Evolutionary conservation across 2,113 vertebrate genomes (phyloP).

Genomic region (Notothenia rossii): DNA sequence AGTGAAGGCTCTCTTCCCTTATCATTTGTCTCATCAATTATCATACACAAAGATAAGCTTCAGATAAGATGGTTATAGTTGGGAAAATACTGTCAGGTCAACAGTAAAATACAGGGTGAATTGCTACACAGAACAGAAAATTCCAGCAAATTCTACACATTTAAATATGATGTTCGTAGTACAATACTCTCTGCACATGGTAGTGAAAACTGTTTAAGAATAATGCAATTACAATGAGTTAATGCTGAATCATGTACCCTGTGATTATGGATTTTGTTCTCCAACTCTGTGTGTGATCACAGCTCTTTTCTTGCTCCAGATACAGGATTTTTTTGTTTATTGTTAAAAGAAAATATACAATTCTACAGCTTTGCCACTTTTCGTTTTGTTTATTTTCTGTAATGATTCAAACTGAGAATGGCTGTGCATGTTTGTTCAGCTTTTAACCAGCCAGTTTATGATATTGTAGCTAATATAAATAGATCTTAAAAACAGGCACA

Average conservation of each 20-base stretch:
- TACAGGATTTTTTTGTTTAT: not conserved
- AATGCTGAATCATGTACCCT: not conserved
- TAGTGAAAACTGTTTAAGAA: not conserved
- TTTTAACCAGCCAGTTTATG: not conserved
- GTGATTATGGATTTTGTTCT: not conserved
- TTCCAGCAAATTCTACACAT: not conserved
- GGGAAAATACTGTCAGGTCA: not conserved
- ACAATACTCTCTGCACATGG: too few species aligned
- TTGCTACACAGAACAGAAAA: not conserved
- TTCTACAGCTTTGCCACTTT: not conserved
- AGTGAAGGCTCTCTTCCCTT: not conserved
- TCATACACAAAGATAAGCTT: not conserved
- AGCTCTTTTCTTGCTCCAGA: not conserved
- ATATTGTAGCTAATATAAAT: constrained; percentile 10
- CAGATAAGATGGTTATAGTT: not conserved
- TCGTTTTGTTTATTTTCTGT: constrained; percentile 9
- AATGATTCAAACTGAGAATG: constrained; percentile 45
- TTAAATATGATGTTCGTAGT: too few species aligned
- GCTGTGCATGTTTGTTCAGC: constrained; percentile 20
- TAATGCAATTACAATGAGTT: not conserved
- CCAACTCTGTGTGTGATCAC: not conserved
- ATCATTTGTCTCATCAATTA: not conserved
- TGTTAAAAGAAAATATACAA: not conserved
- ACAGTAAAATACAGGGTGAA: not conserved
- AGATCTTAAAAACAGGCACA: too few species aligned